These are phyloP conservation scores for Agriopis marginaria DNA, from an alignment of 2,888 invertebrate genomes.

Conservation along the genomic window DNA sequence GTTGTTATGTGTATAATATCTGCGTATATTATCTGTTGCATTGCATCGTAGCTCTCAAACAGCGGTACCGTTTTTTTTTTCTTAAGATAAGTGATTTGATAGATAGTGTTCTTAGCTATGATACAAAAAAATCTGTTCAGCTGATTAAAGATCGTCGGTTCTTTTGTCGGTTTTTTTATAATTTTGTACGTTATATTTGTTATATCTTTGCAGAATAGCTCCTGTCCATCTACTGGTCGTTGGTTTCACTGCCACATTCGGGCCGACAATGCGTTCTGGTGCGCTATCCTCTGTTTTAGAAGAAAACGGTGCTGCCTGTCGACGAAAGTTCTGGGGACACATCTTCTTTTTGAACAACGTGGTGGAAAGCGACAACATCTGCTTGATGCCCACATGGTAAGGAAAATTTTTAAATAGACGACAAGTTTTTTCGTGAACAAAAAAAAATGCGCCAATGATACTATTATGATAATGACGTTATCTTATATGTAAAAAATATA, in stretches of 20 bases:
- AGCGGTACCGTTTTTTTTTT: no score
- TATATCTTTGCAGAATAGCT: slow-evolving; percentile 38
- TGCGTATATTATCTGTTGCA: no score
- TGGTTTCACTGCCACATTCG: slow-evolving; percentile 29
- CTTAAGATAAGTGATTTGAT: no score
- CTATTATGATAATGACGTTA: no score
- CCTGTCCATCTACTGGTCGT: slow-evolving; percentile 42
- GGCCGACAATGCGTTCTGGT: slow-evolving; percentile 34
- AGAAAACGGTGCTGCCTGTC: slow-evolving; percentile 38
- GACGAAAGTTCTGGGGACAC: slow-evolving; percentile 50
- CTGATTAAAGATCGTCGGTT: no score
- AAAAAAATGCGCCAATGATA: no score
- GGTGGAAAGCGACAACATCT: slow-evolving; percentile 39
- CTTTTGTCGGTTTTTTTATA: no score
- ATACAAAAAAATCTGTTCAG: no score
- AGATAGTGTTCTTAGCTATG: no score
- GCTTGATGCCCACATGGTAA: slow-evolving; percentile 50
- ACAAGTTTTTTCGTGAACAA: not conserved
- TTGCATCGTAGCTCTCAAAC: no score
- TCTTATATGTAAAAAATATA: no score
- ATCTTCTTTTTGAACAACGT: slow-evolving; percentile 47
- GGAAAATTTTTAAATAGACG: not conserved
- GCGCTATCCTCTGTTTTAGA: slow-evolving; percentile 41
- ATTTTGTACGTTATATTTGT: not conserved
- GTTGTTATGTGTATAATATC: no score